These are phyloP conservation scores for western clawed frog (Xenopus tropicalis) DNA, from an alignment of 2,113 vertebrate species.

Conservation along the genomic window DNA sequence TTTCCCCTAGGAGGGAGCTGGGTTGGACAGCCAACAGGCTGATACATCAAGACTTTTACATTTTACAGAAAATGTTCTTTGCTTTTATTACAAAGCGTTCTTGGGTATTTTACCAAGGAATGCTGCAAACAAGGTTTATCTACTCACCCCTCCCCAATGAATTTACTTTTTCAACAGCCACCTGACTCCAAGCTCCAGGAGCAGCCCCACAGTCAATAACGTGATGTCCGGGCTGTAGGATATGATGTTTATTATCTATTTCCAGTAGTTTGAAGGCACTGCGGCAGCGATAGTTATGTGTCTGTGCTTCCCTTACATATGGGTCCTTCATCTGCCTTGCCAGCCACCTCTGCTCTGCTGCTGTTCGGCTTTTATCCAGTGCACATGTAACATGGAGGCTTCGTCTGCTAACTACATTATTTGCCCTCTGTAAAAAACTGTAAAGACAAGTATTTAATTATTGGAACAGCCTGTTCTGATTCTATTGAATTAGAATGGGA, in stretches of 20 bases:
- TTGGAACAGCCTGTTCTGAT: not conserved
- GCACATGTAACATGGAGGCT: conserved; percentile 57
- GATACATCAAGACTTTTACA: too few relatives aligned
- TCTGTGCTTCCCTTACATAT: conserved; percentile 78
- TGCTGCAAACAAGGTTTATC: not conserved
- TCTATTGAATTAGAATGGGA: too few relatives aligned
- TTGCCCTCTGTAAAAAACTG: not conserved
- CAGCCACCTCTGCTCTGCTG: conserved; percentile 76
- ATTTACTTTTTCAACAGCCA: conserved; percentile 82
- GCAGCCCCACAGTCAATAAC: conserved; percentile 91
- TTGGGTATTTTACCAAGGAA: too few relatives aligned
- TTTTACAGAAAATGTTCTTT: too few relatives aligned
- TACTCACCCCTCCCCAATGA: conserved; percentile 75
- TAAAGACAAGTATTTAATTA: not conserved
- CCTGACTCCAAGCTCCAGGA: conserved; percentile 93
- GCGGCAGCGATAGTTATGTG: conserved; percentile 78
- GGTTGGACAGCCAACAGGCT: too few relatives aligned
- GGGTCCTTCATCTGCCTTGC: conserved; percentile 78
- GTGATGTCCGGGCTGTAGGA: conserved; percentile 72
- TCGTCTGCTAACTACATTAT: not conserved
- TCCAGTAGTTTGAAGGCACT: conserved; percentile 93
- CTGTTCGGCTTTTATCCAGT: conserved; percentile 55
- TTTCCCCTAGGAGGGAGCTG: too few relatives aligned
- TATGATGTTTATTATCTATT: conserved; percentile 68
- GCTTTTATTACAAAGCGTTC: too few relatives aligned